phyloP scores from a whole-genome alignment of 23 tunicate genomes.

The Clavelina lepadiformis region DNA sequence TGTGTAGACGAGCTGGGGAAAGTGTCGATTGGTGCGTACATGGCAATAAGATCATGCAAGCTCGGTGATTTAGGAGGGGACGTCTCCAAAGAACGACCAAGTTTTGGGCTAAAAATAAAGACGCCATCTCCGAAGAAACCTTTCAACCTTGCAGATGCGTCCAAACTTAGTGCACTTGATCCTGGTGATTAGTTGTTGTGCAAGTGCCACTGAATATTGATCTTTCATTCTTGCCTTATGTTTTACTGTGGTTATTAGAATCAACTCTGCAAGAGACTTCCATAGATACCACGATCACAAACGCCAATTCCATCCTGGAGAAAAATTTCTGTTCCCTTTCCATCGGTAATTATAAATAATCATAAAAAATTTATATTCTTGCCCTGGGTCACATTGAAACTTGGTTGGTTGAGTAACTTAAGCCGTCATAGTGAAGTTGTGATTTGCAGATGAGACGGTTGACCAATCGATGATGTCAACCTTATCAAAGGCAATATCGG shows the following conservation, averaged over 20 bases:
- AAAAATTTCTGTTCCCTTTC: too few relatives aligned
- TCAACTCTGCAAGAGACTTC: too few relatives aligned
- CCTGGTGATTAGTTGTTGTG: too few relatives aligned
- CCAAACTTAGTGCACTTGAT: too few relatives aligned
- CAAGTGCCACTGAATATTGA: too few relatives aligned
- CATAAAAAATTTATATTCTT: too few relatives aligned
- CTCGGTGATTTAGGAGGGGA: constrained; percentile 47
- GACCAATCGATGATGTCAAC: constrained; percentile 61
- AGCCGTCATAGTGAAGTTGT: not conserved
- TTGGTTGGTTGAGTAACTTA: not conserved
- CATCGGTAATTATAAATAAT: too few relatives aligned
- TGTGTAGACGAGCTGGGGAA: constrained; percentile 12
- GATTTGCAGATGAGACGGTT: constrained; percentile 42
- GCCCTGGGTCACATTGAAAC: not conserved
- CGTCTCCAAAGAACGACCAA: constrained; percentile 50
- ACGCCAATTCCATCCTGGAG: too few relatives aligned
- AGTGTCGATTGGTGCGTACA: constrained; percentile 74
- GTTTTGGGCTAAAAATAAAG: constrained; percentile 66
- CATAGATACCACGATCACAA: too few relatives aligned
- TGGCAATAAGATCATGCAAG: constrained; percentile 70
- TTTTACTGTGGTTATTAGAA: too few relatives aligned
- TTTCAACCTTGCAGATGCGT: not conserved
- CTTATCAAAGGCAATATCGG: constrained; percentile 61
- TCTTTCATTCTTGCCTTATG: too few relatives aligned
- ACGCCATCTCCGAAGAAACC: constrained; percentile 76